Evolutionary conservation across 2,113 vertebrate genomes (phyloP).

Genomic region (Bufo bufo): DNA sequence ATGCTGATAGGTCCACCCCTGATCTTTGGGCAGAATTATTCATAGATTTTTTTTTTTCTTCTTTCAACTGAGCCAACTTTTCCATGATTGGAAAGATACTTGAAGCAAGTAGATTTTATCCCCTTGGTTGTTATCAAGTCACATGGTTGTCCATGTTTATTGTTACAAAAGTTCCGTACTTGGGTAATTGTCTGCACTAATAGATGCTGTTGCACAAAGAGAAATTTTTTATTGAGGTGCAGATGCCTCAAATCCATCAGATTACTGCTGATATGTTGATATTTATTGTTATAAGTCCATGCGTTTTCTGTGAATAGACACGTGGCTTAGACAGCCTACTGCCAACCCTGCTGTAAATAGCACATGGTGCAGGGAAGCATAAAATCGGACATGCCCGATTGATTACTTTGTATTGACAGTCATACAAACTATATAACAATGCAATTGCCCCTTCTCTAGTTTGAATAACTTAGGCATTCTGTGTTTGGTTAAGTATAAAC

Average conservation of each 20-base stretch:
- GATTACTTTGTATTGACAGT: conserved; percentile 70
- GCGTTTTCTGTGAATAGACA: not conserved
- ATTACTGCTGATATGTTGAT: not conserved
- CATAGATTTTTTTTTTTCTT: too few relatives aligned
- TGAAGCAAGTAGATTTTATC: too few relatives aligned
- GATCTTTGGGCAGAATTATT: too few relatives aligned
- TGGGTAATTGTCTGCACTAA: too few relatives aligned
- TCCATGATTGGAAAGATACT: too few relatives aligned
- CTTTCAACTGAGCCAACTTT: too few relatives aligned
- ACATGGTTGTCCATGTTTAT: too few relatives aligned
- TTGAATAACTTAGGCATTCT: conserved; percentile 39
- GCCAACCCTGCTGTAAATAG: conserved; percentile 40
- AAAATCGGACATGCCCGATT: conserved; percentile 79
- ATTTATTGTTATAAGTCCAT: not conserved
- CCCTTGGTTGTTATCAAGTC: too few relatives aligned
- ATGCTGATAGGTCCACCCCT: too few relatives aligned
- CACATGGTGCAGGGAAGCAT: conserved; percentile 67
- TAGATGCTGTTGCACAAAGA: too few relatives aligned
- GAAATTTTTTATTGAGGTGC: not conserved
- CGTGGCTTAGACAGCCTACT: not conserved
- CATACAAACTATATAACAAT: conserved; percentile 65
- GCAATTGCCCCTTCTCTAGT: conserved; percentile 16
- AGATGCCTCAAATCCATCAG: not conserved
- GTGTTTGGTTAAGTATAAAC: not conserved
- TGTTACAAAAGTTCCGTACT: too few relatives aligned